These are phyloP conservation scores for Abscondita cerata DNA, from an alignment of 2,888 invertebrate species.

Conservation along the genomic window DNA sequence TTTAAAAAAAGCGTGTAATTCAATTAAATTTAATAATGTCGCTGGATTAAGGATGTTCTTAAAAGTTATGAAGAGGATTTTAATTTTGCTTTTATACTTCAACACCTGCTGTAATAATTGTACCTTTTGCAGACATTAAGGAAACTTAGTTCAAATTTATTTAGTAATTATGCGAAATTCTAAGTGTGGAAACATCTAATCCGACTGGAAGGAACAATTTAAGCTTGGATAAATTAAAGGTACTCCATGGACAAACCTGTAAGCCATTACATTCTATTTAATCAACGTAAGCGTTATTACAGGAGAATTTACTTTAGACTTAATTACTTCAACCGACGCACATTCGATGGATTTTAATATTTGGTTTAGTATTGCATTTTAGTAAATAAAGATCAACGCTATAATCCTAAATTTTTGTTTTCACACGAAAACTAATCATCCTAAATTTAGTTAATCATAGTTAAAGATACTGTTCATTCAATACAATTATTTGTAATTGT, in stretches of 20 bases:
- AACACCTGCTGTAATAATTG: background rate
- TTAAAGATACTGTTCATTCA: no score
- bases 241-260: background rate
- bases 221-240: background rate
- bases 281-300: no score
- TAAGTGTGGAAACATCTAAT: background rate
- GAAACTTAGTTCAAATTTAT: background rate
- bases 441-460: no score
- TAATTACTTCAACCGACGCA: background rate
- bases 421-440: no score
- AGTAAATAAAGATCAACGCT: no score
- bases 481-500: no score
- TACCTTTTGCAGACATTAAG: background rate
- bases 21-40: background rate
- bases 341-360: no score
- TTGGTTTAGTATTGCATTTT: no score
- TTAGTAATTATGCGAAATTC: background rate
- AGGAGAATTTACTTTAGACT: background rate
- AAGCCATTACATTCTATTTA: conserved; percentile 1
- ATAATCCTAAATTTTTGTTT: no score
- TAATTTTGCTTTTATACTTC: background rate
- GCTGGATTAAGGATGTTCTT: background rate
- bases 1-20: background rate
- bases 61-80: background rate
- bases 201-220: background rate